Conservation (phyloP, 2,797 vertebrate species). For the Hydrophis major region DNA sequence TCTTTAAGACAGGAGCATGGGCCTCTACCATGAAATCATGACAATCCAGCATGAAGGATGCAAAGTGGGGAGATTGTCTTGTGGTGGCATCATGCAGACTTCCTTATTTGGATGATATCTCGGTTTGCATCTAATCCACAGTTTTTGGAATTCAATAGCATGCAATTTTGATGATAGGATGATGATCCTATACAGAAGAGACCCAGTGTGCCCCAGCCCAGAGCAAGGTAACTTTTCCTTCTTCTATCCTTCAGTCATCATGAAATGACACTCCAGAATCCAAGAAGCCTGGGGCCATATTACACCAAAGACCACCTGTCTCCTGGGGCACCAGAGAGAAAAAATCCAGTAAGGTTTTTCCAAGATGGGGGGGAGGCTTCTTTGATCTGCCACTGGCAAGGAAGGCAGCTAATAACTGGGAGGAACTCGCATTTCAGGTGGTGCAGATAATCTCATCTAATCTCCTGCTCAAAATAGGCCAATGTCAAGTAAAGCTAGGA, state of each 20-base stretch:
- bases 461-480: conserved; percentile 78
- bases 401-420: background rate
- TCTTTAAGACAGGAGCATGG: background rate
- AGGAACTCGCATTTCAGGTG: conserved; percentile 51
- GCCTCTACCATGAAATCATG: background rate
- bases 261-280: no score
- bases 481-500: conserved; percentile 74
- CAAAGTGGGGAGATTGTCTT: background rate
- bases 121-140: background rate
- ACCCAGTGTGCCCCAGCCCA: background rate
- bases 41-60: background rate
- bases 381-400: background rate
- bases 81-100: background rate
- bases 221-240: background rate
- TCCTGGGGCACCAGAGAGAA: background rate
- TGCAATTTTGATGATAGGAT: background rate
- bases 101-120: background rate
- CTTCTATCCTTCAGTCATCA: background rate
- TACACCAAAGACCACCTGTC: background rate
- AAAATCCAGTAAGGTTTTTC: background rate
- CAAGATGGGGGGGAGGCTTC: background rate
- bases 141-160: background rate
- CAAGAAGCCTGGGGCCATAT: background rate
- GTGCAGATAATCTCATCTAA: conserved; percentile 72
- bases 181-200: background rate